Percentiles rank a stretch among this genome's conserved stretches.
These are phyloP conservation scores for Salticus scenicus DNA, from an alignment of 2,888 invertebrate genomes.

Conservation along the genomic window DNA sequence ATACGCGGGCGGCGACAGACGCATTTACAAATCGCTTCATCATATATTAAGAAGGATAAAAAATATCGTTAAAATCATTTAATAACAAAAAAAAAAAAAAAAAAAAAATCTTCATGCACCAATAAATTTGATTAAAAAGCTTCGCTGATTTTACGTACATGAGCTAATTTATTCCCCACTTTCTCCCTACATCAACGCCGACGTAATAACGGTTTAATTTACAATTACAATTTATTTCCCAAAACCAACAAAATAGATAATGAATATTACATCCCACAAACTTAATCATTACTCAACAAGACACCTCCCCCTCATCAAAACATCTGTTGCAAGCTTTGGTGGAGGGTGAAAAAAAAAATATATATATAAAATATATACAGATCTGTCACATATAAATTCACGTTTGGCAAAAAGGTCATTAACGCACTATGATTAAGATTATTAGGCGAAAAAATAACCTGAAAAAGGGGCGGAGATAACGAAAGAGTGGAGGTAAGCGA, in stretches of 20 bases:
- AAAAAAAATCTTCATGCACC: too few relatives aligned
- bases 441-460: constrained; percentile 20
- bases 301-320: not conserved
- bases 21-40: too few relatives aligned
- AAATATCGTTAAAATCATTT: too few relatives aligned
- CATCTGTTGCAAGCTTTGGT: not conserved
- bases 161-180: too few relatives aligned
- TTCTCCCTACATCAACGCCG: too few relatives aligned
- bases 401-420: not conserved
- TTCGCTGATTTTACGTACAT: too few relatives aligned
- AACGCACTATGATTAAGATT: constrained; percentile 1
- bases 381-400: not conserved
- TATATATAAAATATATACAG: too few relatives aligned
- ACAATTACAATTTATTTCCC: not conserved
- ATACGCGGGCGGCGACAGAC: too few relatives aligned
- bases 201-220: too few relatives aligned
- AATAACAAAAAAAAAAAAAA: too few relatives aligned
- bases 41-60: too few relatives aligned
- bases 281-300: not conserved
- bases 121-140: too few relatives aligned
- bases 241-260: not conserved
- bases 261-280: not conserved
- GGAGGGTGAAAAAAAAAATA: not conserved
- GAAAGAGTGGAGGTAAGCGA: constrained; percentile 10
- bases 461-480: not conserved